phyloP scores from a whole-genome alignment of 2,113 vertebrate species.

The Brachirus orientalis region DNA sequence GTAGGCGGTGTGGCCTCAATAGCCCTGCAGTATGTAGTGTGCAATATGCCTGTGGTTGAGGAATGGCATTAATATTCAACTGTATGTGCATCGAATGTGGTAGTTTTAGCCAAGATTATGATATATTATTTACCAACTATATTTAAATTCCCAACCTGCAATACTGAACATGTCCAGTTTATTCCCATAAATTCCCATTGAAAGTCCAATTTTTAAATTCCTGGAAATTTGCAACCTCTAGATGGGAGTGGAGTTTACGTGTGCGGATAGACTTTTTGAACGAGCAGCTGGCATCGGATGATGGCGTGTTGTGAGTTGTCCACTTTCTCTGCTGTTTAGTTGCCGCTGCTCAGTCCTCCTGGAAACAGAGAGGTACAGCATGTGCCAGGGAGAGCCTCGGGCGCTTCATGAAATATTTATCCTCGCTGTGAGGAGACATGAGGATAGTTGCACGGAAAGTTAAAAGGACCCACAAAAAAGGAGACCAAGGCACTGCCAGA shows the following conservation, averaged over 20 bases:
- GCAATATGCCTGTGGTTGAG: too few species aligned
- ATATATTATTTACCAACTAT: too few species aligned
- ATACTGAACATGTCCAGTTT: too few species aligned
- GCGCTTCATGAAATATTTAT: conserved; percentile 80
- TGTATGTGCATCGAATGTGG: too few species aligned
- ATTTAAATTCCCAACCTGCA: too few species aligned
- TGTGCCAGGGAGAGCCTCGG: conserved; percentile 72
- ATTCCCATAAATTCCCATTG: too few species aligned
- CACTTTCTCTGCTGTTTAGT: conserved; percentile 58
- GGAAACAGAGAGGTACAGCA: conserved; percentile 55
- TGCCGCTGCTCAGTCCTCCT: conserved; percentile 51
- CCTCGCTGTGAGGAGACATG: conserved; percentile 74
- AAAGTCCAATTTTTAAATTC: too few species aligned
- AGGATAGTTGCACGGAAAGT: conserved; percentile 72
- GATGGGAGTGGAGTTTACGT: conserved; percentile 15
- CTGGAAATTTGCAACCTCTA: background rate
- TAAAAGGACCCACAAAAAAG: conserved; percentile 69
- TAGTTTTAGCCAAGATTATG: too few species aligned
- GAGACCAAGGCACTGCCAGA: conserved; percentile 46
- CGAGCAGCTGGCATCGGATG: conserved; percentile 53
- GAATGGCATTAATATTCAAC: too few species aligned
- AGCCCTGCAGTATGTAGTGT: too few species aligned
- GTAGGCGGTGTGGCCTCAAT: too few species aligned
- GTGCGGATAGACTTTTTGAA: conserved; percentile 45
- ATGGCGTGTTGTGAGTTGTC: conserved; percentile 32